phyloP scores from a whole-genome alignment of 1,140 invertebrate species.

The Chironomus tepperi region DNA sequence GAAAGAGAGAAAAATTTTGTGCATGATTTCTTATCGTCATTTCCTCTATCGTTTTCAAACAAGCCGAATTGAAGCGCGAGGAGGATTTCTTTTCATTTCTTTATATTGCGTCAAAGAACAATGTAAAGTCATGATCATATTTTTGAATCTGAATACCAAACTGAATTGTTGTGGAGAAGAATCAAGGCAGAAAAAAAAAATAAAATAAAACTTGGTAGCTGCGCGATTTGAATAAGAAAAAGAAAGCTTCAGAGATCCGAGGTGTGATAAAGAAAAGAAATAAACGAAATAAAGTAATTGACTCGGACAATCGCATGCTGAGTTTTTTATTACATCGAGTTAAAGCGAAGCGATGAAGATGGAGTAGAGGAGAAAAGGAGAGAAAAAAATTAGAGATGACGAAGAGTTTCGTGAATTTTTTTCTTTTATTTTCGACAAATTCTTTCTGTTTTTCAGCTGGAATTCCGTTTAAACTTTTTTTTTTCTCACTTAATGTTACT shows the following conservation, averaged over 20 bases:
- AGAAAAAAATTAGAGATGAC: background rate
- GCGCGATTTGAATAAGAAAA: slow-evolving; percentile 23
- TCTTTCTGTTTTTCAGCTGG: background rate
- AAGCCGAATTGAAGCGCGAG: background rate
- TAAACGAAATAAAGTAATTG: slow-evolving; percentile 24
- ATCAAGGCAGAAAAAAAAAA: background rate
- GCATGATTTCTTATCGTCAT: slow-evolving; percentile 21
- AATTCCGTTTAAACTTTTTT: background rate
- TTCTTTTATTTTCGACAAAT: background rate
- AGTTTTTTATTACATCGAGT: slow-evolving; percentile 17
- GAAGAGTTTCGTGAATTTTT: background rate
- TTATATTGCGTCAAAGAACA: slow-evolving; percentile 6
- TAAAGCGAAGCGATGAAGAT: background rate
- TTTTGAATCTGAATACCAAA: background rate
- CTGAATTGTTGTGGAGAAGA: background rate
- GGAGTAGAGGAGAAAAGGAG: background rate
- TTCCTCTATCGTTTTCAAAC: slow-evolving; percentile 4
- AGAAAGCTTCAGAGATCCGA: background rate
- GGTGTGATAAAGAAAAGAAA: slow-evolving; percentile 20
- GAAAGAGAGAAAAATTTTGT: background rate
- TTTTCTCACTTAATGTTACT: background rate
- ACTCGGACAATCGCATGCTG: slow-evolving; percentile 21
- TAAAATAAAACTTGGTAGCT: slow-evolving; percentile 18
- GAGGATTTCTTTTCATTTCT: slow-evolving; percentile 20
- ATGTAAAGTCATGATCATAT: slow-evolving; percentile 22